Evolutionary conservation across 2,113 vertebrate species (phyloP), one percentile per base, ranked within the genome.

Genomic region (Coregonus clupeaformis): DNA sequence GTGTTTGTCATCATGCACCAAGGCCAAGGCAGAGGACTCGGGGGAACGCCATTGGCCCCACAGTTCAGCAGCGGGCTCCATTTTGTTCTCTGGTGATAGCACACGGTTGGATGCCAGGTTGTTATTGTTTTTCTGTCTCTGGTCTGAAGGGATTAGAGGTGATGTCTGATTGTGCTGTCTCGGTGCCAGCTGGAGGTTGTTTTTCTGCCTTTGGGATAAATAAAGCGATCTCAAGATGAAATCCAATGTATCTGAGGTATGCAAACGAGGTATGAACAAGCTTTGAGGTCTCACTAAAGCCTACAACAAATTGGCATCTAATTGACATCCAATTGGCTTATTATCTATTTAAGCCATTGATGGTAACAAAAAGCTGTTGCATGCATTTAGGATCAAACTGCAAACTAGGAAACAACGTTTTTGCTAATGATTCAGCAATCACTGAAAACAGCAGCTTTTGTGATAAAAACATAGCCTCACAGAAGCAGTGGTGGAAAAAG

Each of bases 1-100:
- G 74, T 73, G 70, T 80, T 81, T 82, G 70, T 71, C 71, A 84
- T 77, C 42, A 80, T 69, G 69, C 65, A 75, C 70, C 47, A 64
- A 63, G 68, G 52, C 18, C 32, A 20, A 5, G 25, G 32, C 36
- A 24, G 47, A 71, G 52, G 7, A 78, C 63, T 71, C 65, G 36
- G 68, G 32, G 20, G 42, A 49, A 52, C 30, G 74, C 71, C 60
- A 71, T 45, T 75, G 70, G 75, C 60, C 55, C 20, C 64, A 63
- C 49, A 57, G 5, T 32, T 20, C 7, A 0, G 63, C 25, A 68
- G 70, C 74, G 47, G 27, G 24, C 66, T 71, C 9, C 47, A 22
- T 20, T 79, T 76, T 77, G 67, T 73, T 84, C 52, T 66, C 36
- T 69, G 75, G 13, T 55, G 52, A 55, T 6, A 27, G 65, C 77